These are phyloP conservation scores for Myotis myotis DNA, from an alignment of 2,797 vertebrate genomes.

Conservation along the genomic window DNA sequence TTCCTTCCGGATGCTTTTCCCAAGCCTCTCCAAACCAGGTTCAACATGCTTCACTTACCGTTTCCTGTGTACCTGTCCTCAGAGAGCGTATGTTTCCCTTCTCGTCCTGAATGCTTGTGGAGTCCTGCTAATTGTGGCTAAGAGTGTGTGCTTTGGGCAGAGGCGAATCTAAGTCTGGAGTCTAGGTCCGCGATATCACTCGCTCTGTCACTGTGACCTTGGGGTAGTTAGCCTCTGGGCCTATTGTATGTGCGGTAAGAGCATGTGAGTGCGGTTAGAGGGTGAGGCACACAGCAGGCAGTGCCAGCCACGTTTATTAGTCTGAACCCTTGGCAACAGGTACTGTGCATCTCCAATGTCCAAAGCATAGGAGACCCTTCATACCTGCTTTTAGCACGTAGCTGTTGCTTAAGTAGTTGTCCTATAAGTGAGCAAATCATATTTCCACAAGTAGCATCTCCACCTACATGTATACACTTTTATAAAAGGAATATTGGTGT, in stretches of 20 bases:
- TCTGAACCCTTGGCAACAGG: neutral
- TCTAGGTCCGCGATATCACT: neutral
- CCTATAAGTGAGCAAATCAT: neutral
- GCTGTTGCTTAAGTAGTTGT: neutral
- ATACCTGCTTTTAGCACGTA: neutral
- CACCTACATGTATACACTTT: neutral
- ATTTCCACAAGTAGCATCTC: neutral
- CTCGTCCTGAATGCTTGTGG: neutral
- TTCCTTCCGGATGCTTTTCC: neutral
- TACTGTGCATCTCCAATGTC: neutral
- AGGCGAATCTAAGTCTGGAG: neutral
- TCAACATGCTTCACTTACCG: neutral
- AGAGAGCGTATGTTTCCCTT: neutral
- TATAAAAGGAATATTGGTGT: neutral
- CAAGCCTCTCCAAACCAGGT: neutral
- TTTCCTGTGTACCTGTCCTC: neutral
- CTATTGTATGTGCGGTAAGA: neutral
- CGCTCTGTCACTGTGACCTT: neutral
- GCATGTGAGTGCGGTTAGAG: neutral
- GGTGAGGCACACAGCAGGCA: neutral
- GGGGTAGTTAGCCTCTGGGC: neutral
- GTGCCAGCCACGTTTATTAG: neutral
- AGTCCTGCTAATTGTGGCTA: neutral
- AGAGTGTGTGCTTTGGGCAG: neutral
- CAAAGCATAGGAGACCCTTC: neutral